Conservation (phyloP, 2,888 invertebrate genomes). For the Norana najaformis region DNA sequence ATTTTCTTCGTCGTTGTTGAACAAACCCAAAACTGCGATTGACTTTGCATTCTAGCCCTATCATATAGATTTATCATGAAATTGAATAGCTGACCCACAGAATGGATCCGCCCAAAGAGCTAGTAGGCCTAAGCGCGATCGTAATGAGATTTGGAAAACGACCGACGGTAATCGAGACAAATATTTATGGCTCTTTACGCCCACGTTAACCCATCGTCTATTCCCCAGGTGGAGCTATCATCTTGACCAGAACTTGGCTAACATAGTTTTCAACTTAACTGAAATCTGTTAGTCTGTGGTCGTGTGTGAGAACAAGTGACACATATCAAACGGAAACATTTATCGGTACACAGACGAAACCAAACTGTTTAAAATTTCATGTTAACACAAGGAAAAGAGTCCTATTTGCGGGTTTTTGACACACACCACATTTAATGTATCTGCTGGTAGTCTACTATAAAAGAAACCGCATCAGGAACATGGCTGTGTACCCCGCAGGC, state of each 20-base stretch:
- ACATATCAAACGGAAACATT: background rate
- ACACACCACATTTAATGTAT: background rate
- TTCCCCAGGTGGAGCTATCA: background rate
- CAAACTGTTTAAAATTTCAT: background rate
- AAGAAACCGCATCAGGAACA: background rate
- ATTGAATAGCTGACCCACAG: too few relatives aligned
- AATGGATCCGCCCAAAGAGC: too few relatives aligned
- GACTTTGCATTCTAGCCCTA: too few relatives aligned
- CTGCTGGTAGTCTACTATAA: background rate
- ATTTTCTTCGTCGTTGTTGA: too few relatives aligned
- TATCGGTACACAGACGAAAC: background rate
- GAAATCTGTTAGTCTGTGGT: background rate
- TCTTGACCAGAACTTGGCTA: background rate
- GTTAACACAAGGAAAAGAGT: background rate
- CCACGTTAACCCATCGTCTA: background rate
- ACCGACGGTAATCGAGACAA: too few relatives aligned
- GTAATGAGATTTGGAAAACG: too few relatives aligned
- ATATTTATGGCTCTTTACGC: too few relatives aligned
- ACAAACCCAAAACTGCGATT: too few relatives aligned
- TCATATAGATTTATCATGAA: too few relatives aligned
- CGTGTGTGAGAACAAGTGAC: background rate
- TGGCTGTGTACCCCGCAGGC: slow-evolving; percentile 16
- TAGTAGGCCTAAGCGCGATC: too few relatives aligned
- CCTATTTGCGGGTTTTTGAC: background rate
- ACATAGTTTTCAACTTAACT: background rate